Percentiles rank a stretch among this genome's conserved stretches.
Evolutionary conservation across 92 coral and sea anemone genomes (phyloP).

Genomic region (Porites evermanni): DNA sequence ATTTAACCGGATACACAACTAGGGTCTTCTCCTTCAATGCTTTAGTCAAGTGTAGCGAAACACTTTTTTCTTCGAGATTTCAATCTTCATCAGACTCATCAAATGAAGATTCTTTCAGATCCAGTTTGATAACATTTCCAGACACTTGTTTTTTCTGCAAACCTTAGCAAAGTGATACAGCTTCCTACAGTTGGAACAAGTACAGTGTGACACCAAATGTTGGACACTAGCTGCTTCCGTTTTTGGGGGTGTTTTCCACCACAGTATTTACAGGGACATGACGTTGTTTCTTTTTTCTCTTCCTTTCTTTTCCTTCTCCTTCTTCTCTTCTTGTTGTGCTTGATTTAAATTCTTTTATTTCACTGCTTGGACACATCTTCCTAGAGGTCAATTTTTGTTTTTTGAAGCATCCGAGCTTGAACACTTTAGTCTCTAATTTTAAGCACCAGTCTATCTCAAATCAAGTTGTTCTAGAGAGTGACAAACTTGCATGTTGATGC

Average conservation of each 20-base stretch:
- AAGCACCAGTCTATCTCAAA: neutral
- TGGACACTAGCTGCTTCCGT: neutral
- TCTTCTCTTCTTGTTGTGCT: neutral
- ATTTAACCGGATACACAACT: too few species aligned
- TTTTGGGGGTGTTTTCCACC: neutral
- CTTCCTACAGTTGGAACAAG: too few species aligned
- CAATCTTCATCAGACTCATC: too few species aligned
- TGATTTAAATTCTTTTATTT: neutral
- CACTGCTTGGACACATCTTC: neutral
- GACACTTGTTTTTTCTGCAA: too few species aligned
- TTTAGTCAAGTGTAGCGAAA: too few species aligned
- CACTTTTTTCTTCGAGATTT: too few species aligned
- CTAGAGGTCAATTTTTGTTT: neutral
- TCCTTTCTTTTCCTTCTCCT: neutral
- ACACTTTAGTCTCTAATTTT: neutral
- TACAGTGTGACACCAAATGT: too few species aligned
- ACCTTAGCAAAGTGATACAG: too few species aligned
- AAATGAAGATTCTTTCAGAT: too few species aligned
- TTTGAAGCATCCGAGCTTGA: neutral
- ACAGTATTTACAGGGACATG: too few species aligned
- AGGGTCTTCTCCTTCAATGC: too few species aligned
- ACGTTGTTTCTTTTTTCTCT: neutral
- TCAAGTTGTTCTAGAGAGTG: neutral
- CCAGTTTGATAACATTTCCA: too few species aligned
- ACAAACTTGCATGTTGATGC: neutral